Percentiles rank a stretch among this genome's conserved stretches.
Evolutionary conservation across 1,140 invertebrate genomes (phyloP).

Genomic region (Proales similis): DNA sequence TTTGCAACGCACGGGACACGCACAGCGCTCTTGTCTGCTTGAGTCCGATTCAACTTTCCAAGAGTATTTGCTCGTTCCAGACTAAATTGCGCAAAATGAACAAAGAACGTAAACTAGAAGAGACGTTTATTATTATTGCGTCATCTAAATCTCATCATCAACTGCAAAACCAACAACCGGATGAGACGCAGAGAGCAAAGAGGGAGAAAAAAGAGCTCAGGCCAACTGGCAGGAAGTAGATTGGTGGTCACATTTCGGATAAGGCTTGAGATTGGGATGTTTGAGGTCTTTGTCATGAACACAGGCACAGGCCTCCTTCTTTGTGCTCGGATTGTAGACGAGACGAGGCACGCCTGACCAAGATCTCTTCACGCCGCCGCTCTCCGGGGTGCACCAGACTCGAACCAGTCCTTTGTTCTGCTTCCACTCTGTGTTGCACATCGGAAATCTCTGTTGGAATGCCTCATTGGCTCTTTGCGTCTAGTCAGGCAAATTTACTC

Average conservation of each 20-base stretch:
- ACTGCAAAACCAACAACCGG: too few species aligned
- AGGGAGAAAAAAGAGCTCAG: too few species aligned
- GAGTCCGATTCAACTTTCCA: too few species aligned
- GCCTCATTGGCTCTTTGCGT: constrained; percentile 12
- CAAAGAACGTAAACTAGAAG: too few species aligned
- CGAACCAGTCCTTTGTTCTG: constrained; percentile 24
- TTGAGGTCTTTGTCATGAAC: constrained; percentile 27
- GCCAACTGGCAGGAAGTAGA: constrained; percentile 10
- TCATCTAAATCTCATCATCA: too few species aligned
- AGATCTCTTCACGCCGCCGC: constrained; percentile 30
- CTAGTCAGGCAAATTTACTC: too few species aligned
- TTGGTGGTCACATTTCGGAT: constrained; percentile 35
- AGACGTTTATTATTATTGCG: too few species aligned
- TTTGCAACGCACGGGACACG: too few species aligned
- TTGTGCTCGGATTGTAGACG: constrained; percentile 25
- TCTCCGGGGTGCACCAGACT: constrained; percentile 29
- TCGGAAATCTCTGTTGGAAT: constrained; percentile 27
- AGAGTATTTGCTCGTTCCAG: too few species aligned
- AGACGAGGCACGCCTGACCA: constrained; percentile 25
- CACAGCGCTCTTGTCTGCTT: too few species aligned
- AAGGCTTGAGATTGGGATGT: constrained; percentile 32
- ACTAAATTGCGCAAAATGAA: too few species aligned
- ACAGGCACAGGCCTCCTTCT: constrained; percentile 34
- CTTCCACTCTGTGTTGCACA: constrained; percentile 34
- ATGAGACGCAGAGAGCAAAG: too few species aligned